Evolutionary conservation across 1,140 invertebrate genomes (phyloP).

Genomic region (Mesaphorura yosii): DNA sequence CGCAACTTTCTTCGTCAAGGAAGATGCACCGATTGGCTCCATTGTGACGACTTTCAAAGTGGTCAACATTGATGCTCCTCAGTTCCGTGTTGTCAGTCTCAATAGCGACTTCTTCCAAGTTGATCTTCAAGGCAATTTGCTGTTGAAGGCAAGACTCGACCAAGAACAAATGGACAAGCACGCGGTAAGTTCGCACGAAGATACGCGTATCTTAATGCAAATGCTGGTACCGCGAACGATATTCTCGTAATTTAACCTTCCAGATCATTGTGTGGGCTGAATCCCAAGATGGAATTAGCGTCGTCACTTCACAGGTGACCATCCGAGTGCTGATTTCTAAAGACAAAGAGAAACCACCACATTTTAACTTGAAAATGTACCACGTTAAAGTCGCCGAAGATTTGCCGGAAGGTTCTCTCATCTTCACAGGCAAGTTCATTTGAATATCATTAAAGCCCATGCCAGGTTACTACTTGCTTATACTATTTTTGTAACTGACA

Average conservation of each 20-base stretch:
- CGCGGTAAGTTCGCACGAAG: conserved; percentile 23
- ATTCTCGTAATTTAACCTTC: neutral
- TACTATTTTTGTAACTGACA: no score
- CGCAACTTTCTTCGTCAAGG: conserved; percentile 30
- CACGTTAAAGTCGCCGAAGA: conserved; percentile 30
- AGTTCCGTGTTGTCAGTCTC: conserved; percentile 28
- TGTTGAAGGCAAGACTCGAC: conserved; percentile 26
- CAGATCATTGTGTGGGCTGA: conserved; percentile 32
- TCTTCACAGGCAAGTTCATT: conserved; percentile 30
- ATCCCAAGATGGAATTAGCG: conserved; percentile 37
- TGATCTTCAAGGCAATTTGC: conserved; percentile 26
- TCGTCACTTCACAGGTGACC: conserved; percentile 36
- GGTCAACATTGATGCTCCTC: conserved; percentile 24
- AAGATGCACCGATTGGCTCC: conserved; percentile 28
- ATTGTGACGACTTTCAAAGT: conserved; percentile 30
- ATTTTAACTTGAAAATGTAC: conserved; percentile 26
- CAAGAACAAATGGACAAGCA: conserved; percentile 31
- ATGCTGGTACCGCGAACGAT: neutral
- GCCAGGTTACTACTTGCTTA: neutral
- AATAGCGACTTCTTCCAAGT: conserved; percentile 31
- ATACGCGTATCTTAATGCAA: neutral
- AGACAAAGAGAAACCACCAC: conserved; percentile 17
- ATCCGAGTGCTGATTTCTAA: conserved; percentile 36
- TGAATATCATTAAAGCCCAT: neutral
- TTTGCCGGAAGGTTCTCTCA: conserved; percentile 30